Evolutionary conservation across 1,140 invertebrate species (phyloP), one percentile per base, ranked within the genome.

Genomic region (Cataglyphis hispanica): DNA sequence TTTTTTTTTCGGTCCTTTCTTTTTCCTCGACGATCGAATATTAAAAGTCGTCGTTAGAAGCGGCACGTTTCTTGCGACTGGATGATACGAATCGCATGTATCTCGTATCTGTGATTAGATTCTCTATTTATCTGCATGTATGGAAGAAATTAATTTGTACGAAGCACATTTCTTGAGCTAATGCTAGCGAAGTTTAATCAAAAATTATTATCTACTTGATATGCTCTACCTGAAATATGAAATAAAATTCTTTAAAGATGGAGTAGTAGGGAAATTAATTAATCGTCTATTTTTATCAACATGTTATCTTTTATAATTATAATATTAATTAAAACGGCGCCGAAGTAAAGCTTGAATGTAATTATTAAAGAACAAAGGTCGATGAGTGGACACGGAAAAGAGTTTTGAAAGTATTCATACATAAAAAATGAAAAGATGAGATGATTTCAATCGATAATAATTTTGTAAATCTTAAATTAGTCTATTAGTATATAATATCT

Each of bases 1-100:
- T 27, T 37, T 16, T 22, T 25, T 6, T 43, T 22, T 50, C n/a
- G 10, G 56, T 7, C 2, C 10, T 63, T 61, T 7, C 19, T 67
- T 27, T 84, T 64, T 37, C 19, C 87, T 87, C 91, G 86, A 91
- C 89, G n/a, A 43, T 34, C 25, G 53, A 34, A 60, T 58, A 58
- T 61, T 81, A 74, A 81, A 70, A 16, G 34, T n/a, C 75, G 13
- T 69, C 19, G 66, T 81, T 74, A 43, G 78, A 74, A 58, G 40
- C 25, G 53, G 58, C 53, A 11, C 22, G 22, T 34, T 58, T 56
- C 64, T 80, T 70, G 25, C 53, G 91, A 92, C 88, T 81, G 86
- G 72, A 40, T 85, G n/a, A 64, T 25, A 4, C 53, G 78, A 81
- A 53, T 81, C 50, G 78, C 53, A 53, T 72, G 78, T 34, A 25